Evolutionary conservation across 1,140 invertebrate species (phyloP), one percentile per base, ranked within the genome.

Genomic region (Diorhabda elongata): DNA sequence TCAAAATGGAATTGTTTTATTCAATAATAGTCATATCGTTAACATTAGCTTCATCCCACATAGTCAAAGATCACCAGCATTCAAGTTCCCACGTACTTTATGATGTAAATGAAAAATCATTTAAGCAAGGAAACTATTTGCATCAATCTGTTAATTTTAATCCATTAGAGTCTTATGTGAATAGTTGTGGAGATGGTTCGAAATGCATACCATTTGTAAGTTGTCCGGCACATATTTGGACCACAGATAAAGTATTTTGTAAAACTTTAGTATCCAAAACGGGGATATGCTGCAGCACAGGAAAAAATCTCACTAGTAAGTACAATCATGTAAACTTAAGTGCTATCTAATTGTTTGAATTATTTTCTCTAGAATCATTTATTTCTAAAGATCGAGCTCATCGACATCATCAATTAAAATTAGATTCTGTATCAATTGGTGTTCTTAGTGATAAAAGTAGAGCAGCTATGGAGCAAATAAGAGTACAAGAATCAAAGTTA

Each of bases 251-350:
- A 26, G 76, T 76, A 5, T 76, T 77, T 7, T 88, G 88, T 63
- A 83, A 85, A 67, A 74, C 86, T 3, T 73, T 80, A 2, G 75
- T 70, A 3, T 80, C 80, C 0, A 78, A 80, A 64, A 73, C 77
- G 8, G 87, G 88, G 2, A 82, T 86, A 7, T 88, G 87, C 71
- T 89, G 88, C 69, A 80, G 80, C 9, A 87, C 87, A 3, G 87
- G 87, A 3, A 82, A 83, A 60, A 83, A 83, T 73, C 86, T 87
- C 78, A 85, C 85, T 64, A 83, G 85, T 85, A 73, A 68, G 61
- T 57, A n/a, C 60, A 43, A 6, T 52, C 8, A 52, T 6, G 8
- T 6, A 52, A 52, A 6, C 45, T 52, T 52, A 52, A 52, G 45
- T 9, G 8, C 2, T 26, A 52, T 3, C n/a, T 52, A 52, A 4